Conservation (phyloP, 1,140 invertebrate species). For the Lepidurus couesii region DNA sequence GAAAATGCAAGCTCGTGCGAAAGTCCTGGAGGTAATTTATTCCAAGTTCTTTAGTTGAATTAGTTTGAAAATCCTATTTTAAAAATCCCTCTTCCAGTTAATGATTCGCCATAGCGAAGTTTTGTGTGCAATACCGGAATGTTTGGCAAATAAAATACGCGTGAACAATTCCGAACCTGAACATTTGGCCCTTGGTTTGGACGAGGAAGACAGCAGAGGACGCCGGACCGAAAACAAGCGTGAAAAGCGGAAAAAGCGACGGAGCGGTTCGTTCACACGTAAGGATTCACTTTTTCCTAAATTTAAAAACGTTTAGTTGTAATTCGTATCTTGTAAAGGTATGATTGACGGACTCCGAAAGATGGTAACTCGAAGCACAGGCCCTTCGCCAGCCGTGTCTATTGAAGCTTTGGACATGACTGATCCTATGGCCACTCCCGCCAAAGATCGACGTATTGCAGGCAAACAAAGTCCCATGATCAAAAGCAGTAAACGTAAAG, state of each 20-base stretch:
- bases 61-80: conserved; percentile 40
- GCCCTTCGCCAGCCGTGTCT: conserved; percentile 37
- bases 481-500: conserved; percentile 47
- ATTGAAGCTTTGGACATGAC: conserved; percentile 41
- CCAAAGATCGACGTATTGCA: conserved; percentile 40
- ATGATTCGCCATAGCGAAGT: conserved; percentile 67
- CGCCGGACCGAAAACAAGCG: conserved; percentile 44
- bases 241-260: conserved; percentile 61
- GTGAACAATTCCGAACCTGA: conserved; percentile 34
- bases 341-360: conserved; percentile 69
- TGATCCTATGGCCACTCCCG: conserved; percentile 51
- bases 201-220: conserved; percentile 39
- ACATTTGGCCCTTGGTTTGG: conserved; percentile 16
- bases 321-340: conserved; percentile 49
- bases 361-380: conserved; percentile 54
- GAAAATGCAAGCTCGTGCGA: conserved; percentile 57
- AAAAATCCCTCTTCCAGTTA: conserved; percentile 54
- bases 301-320: not conserved
- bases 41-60: conserved; percentile 25
- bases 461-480: conserved; percentile 47
- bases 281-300: conserved; percentile 41
- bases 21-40: conserved; percentile 52
- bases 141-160: conserved; percentile 45
- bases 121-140: conserved; percentile 64
- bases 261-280: conserved; percentile 77